These are phyloP conservation scores for Cyrtodaria siliqua DNA, from an alignment of 2,888 invertebrate genomes.

Conservation along the genomic window DNA sequence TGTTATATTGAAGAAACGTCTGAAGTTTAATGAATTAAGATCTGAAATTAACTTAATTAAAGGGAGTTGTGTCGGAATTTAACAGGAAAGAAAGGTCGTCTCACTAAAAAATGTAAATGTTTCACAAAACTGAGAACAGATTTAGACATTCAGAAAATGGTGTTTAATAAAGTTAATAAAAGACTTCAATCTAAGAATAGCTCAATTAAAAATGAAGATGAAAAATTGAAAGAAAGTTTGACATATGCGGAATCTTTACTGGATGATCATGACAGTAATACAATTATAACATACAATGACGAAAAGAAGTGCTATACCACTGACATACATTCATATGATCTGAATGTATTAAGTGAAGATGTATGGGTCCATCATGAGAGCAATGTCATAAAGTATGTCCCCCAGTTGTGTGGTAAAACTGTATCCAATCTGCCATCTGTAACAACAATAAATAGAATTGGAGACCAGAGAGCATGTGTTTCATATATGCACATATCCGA, in stretches of 20 bases:
- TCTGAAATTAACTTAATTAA: no score
- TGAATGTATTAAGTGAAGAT: conserved; percentile 11
- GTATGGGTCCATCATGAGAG: conserved; percentile 11
- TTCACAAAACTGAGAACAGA: no score
- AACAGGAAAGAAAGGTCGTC: no score
- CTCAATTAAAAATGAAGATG: background rate
- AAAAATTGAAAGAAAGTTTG: background rate
- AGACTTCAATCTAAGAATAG: no score
- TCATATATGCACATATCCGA: conserved; percentile 11
- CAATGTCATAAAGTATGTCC: conserved; percentile 8
- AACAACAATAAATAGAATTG: conserved; percentile 11
- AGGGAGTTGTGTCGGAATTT: no score
- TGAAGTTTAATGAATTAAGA: no score
- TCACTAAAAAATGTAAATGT: no score
- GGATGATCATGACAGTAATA: background rate
- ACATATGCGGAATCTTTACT: background rate
- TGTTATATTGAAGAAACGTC: no score
- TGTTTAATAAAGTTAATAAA: no score
- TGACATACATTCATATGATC: background rate
- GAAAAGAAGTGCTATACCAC: conserved; percentile 1
- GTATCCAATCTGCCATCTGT: conserved; percentile 6
- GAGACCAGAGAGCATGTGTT: background rate
- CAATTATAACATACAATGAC: background rate
- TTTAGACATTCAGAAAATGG: no score
- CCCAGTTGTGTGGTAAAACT: background rate